Evolutionary conservation across 2,888 invertebrate genomes (phyloP).

Genomic region (Cryptocheilus praepositus): DNA sequence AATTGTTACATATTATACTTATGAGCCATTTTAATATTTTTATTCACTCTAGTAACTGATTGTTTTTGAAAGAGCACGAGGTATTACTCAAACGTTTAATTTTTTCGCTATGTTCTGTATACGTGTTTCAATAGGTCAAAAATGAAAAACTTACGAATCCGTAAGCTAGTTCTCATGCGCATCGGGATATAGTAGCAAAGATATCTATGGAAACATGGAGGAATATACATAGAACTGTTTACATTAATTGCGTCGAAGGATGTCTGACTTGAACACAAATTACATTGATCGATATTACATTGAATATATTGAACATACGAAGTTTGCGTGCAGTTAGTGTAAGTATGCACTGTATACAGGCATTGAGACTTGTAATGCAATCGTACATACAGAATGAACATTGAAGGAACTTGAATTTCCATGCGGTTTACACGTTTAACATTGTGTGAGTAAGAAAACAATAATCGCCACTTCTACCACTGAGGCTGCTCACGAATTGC

Average conservation of each 20-base stretch:
- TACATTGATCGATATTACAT: slow-evolving; percentile 41
- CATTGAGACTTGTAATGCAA: slow-evolving; percentile 56
- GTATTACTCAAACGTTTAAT: slow-evolving; percentile 42
- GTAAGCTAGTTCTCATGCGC: slow-evolving; percentile 42
- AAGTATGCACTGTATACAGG: slow-evolving; percentile 59
- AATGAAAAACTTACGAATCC: slow-evolving; percentile 22
- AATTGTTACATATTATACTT: slow-evolving; percentile 65
- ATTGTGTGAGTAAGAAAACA: slow-evolving; percentile 30
- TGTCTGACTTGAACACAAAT: slow-evolving; percentile 42
- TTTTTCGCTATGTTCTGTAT: slow-evolving; percentile 20
- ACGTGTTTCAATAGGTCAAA: slow-evolving; percentile 23
- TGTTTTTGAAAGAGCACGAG: slow-evolving; percentile 75
- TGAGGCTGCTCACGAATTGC: slow-evolving; percentile 20
- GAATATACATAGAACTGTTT: slow-evolving; percentile 42
- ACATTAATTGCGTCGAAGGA: slow-evolving; percentile 31
- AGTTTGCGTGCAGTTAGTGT: slow-evolving; percentile 61
- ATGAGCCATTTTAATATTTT: slow-evolving; percentile 60
- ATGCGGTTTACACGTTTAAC: slow-evolving; percentile 48
- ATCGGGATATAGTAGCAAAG: slow-evolving; percentile 29
- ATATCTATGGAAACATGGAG: slow-evolving; percentile 41
- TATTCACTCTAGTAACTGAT: slow-evolving; percentile 61
- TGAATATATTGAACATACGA: slow-evolving; percentile 35
- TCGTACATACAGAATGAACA: slow-evolving; percentile 57
- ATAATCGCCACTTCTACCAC: slow-evolving; percentile 21
- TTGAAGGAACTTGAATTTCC: slow-evolving; percentile 46